Evolutionary conservation across 2,113 vertebrate genomes (phyloP).

Genomic region (Pluvialis apricaria): DNA sequence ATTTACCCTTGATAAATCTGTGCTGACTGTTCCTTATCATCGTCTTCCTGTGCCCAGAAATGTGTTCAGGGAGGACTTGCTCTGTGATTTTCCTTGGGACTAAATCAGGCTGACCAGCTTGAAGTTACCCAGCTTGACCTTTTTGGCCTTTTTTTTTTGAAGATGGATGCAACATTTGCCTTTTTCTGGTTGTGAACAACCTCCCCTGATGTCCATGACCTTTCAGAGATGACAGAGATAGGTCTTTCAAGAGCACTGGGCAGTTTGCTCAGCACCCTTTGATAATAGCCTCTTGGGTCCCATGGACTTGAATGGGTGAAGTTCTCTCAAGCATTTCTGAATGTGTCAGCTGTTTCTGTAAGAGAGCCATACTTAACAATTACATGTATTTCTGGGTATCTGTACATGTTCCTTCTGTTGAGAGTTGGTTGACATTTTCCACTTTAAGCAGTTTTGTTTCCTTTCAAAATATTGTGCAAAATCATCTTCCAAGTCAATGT

Average conservation of each 20-base stretch:
- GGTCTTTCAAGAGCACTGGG: background rate
- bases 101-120: background rate
- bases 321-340: background rate
- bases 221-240: background rate
- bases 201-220: background rate
- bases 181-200: background rate
- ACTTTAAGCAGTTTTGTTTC: background rate
- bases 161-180: background rate
- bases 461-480: background rate
- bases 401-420: background rate
- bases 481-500: background rate
- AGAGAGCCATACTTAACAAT: background rate
- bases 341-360: background rate
- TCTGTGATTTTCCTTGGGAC: background rate
- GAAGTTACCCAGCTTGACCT: background rate
- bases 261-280: background rate
- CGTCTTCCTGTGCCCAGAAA: background rate
- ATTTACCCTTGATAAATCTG: background rate
- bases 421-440: background rate
- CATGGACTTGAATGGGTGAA: background rate
- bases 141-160: background rate
- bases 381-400: background rate
- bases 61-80: background rate
- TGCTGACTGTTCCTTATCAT: background rate
- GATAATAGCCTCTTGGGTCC: background rate